A percentile compares a stretch with the other conserved stretches of the same genome.
These are phyloP conservation scores for Spheniscus humboldti DNA, from an alignment of 2,797 vertebrate species.

Conservation along the genomic window DNA sequence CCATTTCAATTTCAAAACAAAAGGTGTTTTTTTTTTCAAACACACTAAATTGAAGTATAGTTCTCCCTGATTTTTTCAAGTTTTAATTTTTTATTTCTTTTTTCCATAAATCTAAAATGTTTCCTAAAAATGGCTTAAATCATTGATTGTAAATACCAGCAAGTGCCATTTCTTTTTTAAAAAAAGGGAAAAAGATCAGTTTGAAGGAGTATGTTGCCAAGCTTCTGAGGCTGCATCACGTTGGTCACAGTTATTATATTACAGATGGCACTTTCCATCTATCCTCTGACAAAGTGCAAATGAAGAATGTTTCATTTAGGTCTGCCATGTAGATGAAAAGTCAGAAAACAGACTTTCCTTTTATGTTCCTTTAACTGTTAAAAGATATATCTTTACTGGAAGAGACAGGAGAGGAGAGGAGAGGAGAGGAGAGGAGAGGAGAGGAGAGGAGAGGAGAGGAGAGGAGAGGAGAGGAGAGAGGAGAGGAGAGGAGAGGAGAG, in stretches of 20 bases:
- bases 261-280: constrained; percentile 26
- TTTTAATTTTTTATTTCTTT: background rate
- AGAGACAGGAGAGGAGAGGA: background rate
- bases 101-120: background rate
- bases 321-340: background rate
- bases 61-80: background rate
- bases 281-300: constrained; percentile 13
- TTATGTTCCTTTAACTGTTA: background rate
- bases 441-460: background rate
- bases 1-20: background rate
- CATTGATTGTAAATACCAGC: background rate
- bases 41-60: background rate
- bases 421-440: background rate
- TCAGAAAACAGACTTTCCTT: background rate
- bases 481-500: background rate
- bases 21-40: rapidly evolving
- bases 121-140: background rate
- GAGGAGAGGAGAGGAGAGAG: background rate
- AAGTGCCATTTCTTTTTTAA: background rate
- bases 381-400: background rate
- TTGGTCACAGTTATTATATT: constrained; percentile 9
- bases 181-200: background rate
- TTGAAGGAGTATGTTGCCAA: background rate
- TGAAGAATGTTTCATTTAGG: background rate
- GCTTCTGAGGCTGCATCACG: background rate